Percentiles rank a stretch among this genome's conserved stretches.
phyloP scores from a whole-genome alignment of 1,140 invertebrate species.

The Cyclina sinensis region DNA sequence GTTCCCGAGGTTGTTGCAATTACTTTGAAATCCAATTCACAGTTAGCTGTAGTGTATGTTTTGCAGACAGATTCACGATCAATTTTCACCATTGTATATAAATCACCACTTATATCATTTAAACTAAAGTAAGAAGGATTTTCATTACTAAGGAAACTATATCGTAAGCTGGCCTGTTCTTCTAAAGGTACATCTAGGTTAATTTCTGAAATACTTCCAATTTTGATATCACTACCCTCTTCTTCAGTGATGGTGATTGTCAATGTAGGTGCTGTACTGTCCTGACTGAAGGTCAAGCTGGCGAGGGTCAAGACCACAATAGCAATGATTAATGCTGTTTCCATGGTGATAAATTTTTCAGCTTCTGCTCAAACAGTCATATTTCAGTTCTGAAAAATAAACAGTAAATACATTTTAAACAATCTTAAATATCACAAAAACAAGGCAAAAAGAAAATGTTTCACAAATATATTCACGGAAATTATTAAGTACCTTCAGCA shows the following conservation, averaged over 20 bases:
- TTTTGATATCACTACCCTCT: neutral
- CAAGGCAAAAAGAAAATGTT: too few species aligned
- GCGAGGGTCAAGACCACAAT: constrained; percentile 30
- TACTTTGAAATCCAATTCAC: constrained; percentile 65
- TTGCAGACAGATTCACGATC: constrained; percentile 78
- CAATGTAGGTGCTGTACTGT: neutral
- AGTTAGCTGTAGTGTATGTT: constrained; percentile 55
- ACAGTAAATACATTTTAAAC: too few species aligned
- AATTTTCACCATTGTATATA: constrained; percentile 69
- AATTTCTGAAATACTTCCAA: constrained; percentile 38
- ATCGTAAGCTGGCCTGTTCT: neutral
- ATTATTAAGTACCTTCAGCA: too few species aligned
- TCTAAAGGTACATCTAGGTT: neutral
- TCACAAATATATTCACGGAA: too few species aligned
- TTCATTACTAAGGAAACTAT: constrained; percentile 8
- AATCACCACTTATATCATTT: constrained; percentile 44
- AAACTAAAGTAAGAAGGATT: constrained; percentile 31
- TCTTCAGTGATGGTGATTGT: constrained; percentile 48
- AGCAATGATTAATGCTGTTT: neutral
- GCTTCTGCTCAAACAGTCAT: constrained; percentile 17
- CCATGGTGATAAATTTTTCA: constrained; percentile 45
- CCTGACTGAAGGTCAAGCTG: constrained; percentile 17
- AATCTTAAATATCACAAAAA: too few species aligned
- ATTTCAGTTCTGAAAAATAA: constrained; percentile 22
- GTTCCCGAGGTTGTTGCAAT: constrained; percentile 53